These are phyloP conservation scores for Papilio polyxenes DNA, from an alignment of 1,140 invertebrate species.

Conservation along the genomic window DNA sequence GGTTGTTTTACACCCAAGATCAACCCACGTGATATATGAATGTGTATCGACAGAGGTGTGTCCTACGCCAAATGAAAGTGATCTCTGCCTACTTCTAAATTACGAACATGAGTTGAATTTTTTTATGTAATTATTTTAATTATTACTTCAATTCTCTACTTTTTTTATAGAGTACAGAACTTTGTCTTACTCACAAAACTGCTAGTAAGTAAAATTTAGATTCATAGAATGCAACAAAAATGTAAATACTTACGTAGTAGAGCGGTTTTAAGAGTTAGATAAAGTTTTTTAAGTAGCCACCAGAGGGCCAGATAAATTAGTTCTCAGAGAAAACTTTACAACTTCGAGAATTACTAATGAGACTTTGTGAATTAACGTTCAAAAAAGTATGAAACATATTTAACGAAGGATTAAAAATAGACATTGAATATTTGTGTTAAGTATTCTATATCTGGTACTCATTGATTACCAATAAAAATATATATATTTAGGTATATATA, in stretches of 20 bases:
- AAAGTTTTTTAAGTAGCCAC: constrained; percentile 4
- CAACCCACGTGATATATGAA: too few relatives aligned
- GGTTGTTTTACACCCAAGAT: too few relatives aligned
- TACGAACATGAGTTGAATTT: too few relatives aligned
- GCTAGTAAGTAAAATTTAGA: not conserved
- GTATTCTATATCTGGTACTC: not conserved
- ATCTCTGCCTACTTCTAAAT: too few relatives aligned
- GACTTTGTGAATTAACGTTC: not conserved
- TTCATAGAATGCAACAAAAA: not conserved
- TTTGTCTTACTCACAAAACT: not conserved
- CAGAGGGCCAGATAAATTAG: constrained; percentile 4
- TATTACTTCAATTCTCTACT: too few relatives aligned
- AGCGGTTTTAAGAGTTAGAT: not conserved
- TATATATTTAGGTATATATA: not conserved
- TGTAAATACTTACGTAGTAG: not conserved
- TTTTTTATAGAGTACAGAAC: too few relatives aligned
- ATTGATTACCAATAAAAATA: not conserved
- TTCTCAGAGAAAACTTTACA: not conserved
- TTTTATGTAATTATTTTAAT: too few relatives aligned
- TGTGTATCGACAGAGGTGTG: too few relatives aligned
- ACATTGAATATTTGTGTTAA: not conserved
- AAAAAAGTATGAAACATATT: not conserved
- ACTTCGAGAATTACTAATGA: constrained; percentile 13
- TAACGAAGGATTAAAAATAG: not conserved
- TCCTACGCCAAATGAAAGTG: too few relatives aligned